Percentiles rank a stretch among this genome's conserved stretches.
Evolutionary conservation across 1,140 invertebrate genomes (phyloP).

Genomic region (Drosophila malerkotliana): DNA sequence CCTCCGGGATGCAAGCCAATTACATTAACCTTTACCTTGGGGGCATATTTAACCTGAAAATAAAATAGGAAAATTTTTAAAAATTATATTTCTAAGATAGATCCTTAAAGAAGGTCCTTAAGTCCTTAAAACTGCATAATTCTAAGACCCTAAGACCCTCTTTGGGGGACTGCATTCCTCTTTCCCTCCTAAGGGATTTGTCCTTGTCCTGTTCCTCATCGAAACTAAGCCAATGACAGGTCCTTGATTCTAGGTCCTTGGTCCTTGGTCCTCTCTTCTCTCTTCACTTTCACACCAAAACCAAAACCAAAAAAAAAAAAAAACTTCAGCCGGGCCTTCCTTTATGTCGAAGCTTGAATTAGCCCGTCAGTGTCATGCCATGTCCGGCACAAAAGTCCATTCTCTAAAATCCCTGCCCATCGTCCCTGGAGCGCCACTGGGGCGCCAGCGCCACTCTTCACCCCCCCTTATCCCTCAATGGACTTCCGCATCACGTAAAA

Average conservation of each 20-base stretch:
- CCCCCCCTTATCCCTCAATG: slow-evolving; percentile 8
- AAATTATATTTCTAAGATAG: too few species aligned
- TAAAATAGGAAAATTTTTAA: not conserved
- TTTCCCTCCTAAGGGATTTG: slow-evolving; percentile 24
- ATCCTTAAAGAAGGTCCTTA: not conserved
- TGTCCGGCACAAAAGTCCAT: slow-evolving; percentile 56
- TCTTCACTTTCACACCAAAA: slow-evolving; percentile 31
- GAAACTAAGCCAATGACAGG: slow-evolving; percentile 35
- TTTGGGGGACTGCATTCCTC: too few species aligned
- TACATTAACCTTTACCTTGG: slow-evolving; percentile 89
- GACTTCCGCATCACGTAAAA: slow-evolving; percentile 61
- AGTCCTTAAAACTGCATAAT: too few species aligned
- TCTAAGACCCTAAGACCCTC: too few species aligned
- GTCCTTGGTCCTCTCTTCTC: slow-evolving; percentile 23
- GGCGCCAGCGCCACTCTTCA: too few species aligned
- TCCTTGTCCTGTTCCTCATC: not conserved
- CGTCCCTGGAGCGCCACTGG: slow-evolving; percentile 1
- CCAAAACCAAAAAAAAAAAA: too few species aligned
- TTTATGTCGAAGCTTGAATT: slow-evolving; percentile 58
- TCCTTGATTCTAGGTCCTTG: slow-evolving; percentile 23
- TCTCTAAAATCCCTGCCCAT: slow-evolving; percentile 27
- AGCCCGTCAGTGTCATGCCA: slow-evolving; percentile 70
- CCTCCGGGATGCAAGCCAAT: slow-evolving; percentile 79
- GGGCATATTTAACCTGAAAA: slow-evolving; percentile 92
- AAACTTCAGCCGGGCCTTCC: slow-evolving; percentile 3